Evolutionary conservation across 2,888 invertebrate genomes (phyloP), one percentile per base, ranked within the genome.

Genomic region (Catocala nupta): DNA sequence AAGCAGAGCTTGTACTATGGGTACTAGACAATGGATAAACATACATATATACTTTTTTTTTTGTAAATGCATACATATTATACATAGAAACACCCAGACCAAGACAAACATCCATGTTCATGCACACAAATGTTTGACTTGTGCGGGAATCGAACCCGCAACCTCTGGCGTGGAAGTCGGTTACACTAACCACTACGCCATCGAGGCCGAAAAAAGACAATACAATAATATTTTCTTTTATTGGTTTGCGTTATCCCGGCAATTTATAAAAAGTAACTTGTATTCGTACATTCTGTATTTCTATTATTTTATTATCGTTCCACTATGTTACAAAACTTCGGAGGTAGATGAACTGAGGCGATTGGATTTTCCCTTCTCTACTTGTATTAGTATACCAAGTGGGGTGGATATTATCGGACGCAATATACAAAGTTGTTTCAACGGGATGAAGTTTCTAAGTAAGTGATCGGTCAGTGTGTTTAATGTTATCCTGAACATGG

Each of bases 391-490:
- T 55, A 64, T 73, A 42, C 56, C 51, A 61, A 66, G 51, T 13
- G n/a, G 42, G 61, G 49, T 49, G 48, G 56, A 36, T 59, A 61
- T 47, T 51, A 61, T 53, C 51, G 11, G 42, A 49, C 45, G 16
- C 45, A 58, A 45, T 50, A 48, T 13, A 68, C 36, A 47, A 65
- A 70, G 33, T 61, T 55, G 55, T 65, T 59, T 36, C 59, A 47
- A 44, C 44, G 45, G 54, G 50, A 54, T 52, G 59, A 49, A 59
- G 59, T 61, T 65, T 33, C n/a, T 48, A 53, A 13, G 57, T 63
- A 55, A 71, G 50, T 59, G 52, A 63, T 72, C 55, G 55, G 58
- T 59, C 53, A 58, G 53, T 56, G 58, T 52, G 48, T 60, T 53
- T 58, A 68, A 67, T 63, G 57, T 70, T 58, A 71, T 70, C 48